These are phyloP conservation scores for Opisthograptis luteolata DNA, from an alignment of 2,888 invertebrate genomes.

Conservation along the genomic window DNA sequence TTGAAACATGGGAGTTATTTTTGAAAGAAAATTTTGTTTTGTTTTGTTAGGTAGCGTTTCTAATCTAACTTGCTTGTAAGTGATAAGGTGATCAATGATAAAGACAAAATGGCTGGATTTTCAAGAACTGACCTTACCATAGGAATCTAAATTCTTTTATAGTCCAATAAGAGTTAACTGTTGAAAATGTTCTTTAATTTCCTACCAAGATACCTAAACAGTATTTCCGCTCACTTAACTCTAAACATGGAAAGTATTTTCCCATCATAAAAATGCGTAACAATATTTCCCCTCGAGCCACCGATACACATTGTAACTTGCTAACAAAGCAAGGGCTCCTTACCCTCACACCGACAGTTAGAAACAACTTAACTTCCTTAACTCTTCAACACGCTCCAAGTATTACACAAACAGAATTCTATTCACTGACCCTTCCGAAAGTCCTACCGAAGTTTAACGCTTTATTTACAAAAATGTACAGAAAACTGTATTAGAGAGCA, in stretches of 20 bases:
- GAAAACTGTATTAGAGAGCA: slow-evolving; percentile 49
- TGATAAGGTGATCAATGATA: too few species aligned
- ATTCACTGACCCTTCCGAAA: slow-evolving; percentile 51
- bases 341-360: slow-evolving; percentile 24
- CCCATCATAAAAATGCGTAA: slow-evolving; percentile 14
- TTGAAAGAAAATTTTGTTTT: too few species aligned
- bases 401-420: slow-evolving; percentile 52
- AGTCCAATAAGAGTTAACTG: too few species aligned
- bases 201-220: not conserved
- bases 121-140: too few species aligned
- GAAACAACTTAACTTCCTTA: slow-evolving; percentile 39
- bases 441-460: slow-evolving; percentile 40
- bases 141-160: too few species aligned
- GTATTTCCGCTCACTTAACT: slow-evolving; percentile 5
- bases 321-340: slow-evolving; percentile 25
- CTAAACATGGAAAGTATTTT: slow-evolving; percentile 12
- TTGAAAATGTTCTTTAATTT: too few species aligned
- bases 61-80: too few species aligned
- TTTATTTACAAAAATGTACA: slow-evolving; percentile 45
- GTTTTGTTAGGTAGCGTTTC: too few species aligned
- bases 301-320: slow-evolving; percentile 31
- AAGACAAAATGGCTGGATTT: too few species aligned
- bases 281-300: slow-evolving; percentile 14
- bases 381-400: slow-evolving; percentile 47
- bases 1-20: too few species aligned